Evolutionary conservation across 2,888 invertebrate genomes (phyloP).

Genomic region (Cataglyphis altisquamis): DNA sequence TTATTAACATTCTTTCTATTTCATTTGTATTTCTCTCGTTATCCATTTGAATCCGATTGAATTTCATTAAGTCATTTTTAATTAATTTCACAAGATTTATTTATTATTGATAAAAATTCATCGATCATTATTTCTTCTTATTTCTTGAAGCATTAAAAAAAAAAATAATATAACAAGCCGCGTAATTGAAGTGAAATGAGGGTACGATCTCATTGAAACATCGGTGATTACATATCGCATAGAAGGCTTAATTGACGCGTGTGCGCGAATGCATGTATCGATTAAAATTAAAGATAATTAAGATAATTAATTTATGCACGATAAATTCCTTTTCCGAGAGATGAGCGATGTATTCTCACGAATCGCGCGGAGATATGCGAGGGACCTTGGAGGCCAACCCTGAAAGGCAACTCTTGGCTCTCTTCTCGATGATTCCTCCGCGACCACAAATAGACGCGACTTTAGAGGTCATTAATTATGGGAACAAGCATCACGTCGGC

Average conservation of each 20-base stretch:
- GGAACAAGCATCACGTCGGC: constrained; percentile 25
- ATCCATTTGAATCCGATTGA: not conserved
- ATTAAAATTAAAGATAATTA: constrained; percentile 40
- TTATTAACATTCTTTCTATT: not conserved
- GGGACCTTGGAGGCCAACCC: constrained; percentile 49
- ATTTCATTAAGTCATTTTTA: not conserved
- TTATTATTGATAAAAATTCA: not conserved
- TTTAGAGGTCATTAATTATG: constrained; percentile 57
- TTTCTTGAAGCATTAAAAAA: not conserved
- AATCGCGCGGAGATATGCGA: constrained; percentile 40
- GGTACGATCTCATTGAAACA: constrained; percentile 10
- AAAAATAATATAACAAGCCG: not conserved
- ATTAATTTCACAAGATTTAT: not conserved
- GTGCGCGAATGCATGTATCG: constrained; percentile 33
- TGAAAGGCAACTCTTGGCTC: constrained; percentile 1
- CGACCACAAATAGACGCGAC: constrained; percentile 58
- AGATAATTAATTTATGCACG: constrained; percentile 44
- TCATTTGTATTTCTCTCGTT: not conserved
- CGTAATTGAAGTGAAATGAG: constrained; percentile 28
- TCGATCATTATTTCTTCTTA: not conserved
- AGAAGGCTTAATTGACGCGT: constrained; percentile 31
- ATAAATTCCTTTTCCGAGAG: constrained; percentile 18
- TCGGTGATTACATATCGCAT: not conserved
- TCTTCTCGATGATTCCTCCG: not conserved
- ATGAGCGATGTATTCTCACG: constrained; percentile 57